Evolutionary conservation across 2,113 vertebrate genomes (phyloP), one percentile per base, ranked within the genome.

Genomic region (Ploceus nigricollis): DNA sequence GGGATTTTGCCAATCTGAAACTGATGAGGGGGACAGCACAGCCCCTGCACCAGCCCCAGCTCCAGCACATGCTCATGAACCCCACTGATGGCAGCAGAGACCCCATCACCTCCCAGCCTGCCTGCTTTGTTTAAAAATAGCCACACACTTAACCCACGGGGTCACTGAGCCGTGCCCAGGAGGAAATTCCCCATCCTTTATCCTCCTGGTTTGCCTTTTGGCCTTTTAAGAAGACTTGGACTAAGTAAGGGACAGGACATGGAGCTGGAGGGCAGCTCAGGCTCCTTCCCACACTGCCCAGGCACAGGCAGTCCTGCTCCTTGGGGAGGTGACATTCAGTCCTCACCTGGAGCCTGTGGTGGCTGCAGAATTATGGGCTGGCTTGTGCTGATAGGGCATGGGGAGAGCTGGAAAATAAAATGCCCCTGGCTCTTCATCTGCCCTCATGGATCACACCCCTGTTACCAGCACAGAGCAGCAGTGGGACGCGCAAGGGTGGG

Each of bases 71-170:
- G 13, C 21, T 47, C 40, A 17, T 13, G n/a, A 58, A 24, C 33
- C 22, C 72, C 84, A 54, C 0, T 0, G 0, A 25, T 28, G 28
- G 15, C 31, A 66, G n/a, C 44, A 51, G 71, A 47, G 57, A 69
- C 35, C 39, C 77, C 39, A n/a, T 16, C 8, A 16, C 30, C 3
- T 1, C 39, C 35, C 2, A 0, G 22, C 21, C 28, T 47, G 21
- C 27, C 45, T 82, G 60, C 53, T 76, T 45, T 35, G 30, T 21
- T 44, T 33, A 50, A 60, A 64, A 90, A 78, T 3, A 87, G 40
- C 37, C 42, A 23, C 54, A 51, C 5, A 0, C 51, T 68, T 83
- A 66, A 39, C 13, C 15, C 58, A 15, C 0, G 0, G 45, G 4
- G 14, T 68, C 75, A 65, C 79, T 0, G 0, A 79, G 51, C 40